Conservation (phyloP, 2,797 vertebrate genomes). For the Notolepis coatsorum region DNA sequence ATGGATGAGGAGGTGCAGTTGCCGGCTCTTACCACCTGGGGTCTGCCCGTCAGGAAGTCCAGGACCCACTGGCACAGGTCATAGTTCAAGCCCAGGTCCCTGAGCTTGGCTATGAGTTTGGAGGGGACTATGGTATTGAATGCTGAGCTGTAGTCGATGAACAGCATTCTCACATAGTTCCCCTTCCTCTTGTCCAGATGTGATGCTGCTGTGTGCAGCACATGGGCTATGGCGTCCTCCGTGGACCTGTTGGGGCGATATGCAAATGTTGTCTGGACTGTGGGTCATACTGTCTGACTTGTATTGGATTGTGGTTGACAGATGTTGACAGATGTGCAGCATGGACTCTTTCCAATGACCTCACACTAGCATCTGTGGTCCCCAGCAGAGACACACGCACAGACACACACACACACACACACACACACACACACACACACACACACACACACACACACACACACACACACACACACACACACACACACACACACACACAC, state of each 20-base stretch:
- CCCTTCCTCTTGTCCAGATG: no score
- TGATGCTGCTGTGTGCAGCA: background rate
- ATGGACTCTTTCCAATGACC: slow-evolving; percentile 37
- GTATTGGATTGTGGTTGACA: slow-evolving; percentile 39
- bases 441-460: slow-evolving; percentile 36
- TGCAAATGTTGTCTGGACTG: slow-evolving; percentile 15
- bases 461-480: background rate
- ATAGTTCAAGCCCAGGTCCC: no score
- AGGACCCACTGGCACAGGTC: no score
- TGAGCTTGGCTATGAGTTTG: no score
- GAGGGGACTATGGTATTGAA: no score
- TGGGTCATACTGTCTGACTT: slow-evolving; percentile 7
- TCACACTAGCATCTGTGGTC: slow-evolving; percentile 31
- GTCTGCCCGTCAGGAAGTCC: no score
- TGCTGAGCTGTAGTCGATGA: no score
- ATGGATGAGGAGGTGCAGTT: no score
- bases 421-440: slow-evolving; percentile 3
- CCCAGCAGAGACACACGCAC: background rate
- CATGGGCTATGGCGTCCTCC: no score
- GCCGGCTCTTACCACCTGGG: no score
- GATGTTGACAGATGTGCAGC: slow-evolving; percentile 63
- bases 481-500: background rate
- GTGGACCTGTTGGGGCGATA: no score
- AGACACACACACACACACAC: slow-evolving; percentile 8
- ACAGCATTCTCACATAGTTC: no score